Percentiles rank a stretch among this genome's conserved stretches.
Conservation (phyloP, 2,888 invertebrate genomes). For the Lymantria monacha region DNA sequence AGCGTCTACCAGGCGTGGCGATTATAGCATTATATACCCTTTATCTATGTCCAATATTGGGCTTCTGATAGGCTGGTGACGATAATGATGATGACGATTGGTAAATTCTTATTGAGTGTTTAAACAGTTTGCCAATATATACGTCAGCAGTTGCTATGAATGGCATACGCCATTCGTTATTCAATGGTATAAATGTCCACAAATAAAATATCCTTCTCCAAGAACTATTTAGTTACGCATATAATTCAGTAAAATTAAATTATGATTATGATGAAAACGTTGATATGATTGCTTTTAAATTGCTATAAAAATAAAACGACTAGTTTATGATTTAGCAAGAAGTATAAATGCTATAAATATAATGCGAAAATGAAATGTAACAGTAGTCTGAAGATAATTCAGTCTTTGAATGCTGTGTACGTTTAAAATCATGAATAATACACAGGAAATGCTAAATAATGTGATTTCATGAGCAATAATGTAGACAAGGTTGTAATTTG, state of each 20-base stretch:
- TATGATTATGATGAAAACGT: background rate
- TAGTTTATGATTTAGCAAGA: background rate
- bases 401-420: background rate
- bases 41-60: too few relatives aligned
- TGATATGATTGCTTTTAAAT: background rate
- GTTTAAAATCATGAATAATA: constrained; percentile 2
- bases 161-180: too few relatives aligned
- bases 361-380: constrained; percentile 1
- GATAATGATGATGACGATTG: too few relatives aligned
- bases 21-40: too few relatives aligned
- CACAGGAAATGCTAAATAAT: constrained; percentile 2
- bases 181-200: too few relatives aligned
- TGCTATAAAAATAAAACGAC: background rate
- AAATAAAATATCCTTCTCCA: too few relatives aligned
- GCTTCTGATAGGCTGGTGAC: too few relatives aligned
- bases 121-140: too few relatives aligned
- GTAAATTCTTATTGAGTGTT: too few relatives aligned
- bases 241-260: background rate
- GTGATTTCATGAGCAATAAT: constrained; percentile 4
- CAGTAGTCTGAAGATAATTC: constrained; percentile 1
- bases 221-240: too few relatives aligned
- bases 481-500: background rate
- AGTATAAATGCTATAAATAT: background rate
- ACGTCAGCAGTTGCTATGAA: too few relatives aligned
- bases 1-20: too few relatives aligned